Base-by-base conservation (phyloP, 2,888 invertebrate species). In the Parnassius smintheus region DNA sequence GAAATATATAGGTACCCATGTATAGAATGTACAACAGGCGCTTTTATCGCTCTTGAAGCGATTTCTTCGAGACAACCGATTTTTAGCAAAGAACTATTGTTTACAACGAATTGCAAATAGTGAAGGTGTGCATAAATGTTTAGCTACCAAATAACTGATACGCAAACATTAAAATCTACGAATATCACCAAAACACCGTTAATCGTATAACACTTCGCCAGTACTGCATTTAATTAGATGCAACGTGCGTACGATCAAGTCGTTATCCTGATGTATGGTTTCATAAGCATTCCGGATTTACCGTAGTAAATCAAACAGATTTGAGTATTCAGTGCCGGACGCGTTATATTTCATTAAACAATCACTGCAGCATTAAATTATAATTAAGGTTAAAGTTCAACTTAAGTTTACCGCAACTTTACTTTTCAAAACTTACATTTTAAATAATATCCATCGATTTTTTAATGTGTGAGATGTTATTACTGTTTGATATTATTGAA, bases 301-400 rank as follows among this genome's bases (percentile, higher is more conserved):
- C 78, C 72, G 79, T 84, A 83, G 83, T 88, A 88, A 88, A 86
- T 88, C 86, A 87, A 75, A 77, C 78, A 79, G 84, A 87, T 88
- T 86, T 83, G 84, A 87, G 86, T 88, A 85, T 84, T 86, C 85
- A 83, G 81, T 82, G 76, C 80, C 59, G 59, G 63, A 59, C 55
- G 56, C 41, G 45, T 46, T 54, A 59, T 59, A 63, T 59, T 59
- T 63, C 56, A 59, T 59, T 56, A 63, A 56, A 63, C 55, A 59
- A 56, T 56, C 35, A 25, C 51, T 41, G 41, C 22, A 35, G 45
- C 9, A 54, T 63, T 55, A 59, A 46, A 35, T 59, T 46, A 63
- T 51, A 50, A 59, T 56, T 63, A 63, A 1, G 55, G 54, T 56
- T 48, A 56, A 56, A 22, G 22, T 25, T 56, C 45, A 56, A 56